Conservation (phyloP, 2,113 vertebrate species). For the Otocyon megalotis region DNA sequence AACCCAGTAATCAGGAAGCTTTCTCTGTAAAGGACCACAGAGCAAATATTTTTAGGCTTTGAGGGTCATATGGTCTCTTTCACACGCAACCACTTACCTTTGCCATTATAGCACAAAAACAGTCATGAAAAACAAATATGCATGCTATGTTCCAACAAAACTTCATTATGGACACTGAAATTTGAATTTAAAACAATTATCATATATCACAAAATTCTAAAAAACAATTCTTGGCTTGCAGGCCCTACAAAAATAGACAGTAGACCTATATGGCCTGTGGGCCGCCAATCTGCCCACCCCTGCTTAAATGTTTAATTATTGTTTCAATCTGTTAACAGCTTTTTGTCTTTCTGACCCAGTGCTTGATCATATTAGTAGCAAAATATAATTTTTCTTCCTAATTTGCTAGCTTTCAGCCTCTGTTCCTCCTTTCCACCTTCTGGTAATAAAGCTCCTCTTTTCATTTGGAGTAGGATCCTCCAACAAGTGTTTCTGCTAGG, state of each 20-base stretch:
- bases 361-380: not conserved
- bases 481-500: not conserved
- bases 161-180: not conserved
- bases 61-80: not conserved
- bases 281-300: not conserved
- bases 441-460: not conserved
- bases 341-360: conserved; percentile 13
- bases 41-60: conserved; percentile 32
- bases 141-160: conserved; percentile 24
- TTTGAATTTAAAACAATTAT: conserved; percentile 14
- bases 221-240: conserved; percentile 25
- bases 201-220: not conserved
- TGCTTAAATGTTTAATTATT: not conserved
- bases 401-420: not conserved
- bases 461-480: not conserved
- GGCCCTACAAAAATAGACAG: not conserved
- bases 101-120: not conserved
- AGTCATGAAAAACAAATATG: not conserved
- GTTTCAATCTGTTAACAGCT: not conserved
- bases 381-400: not conserved
- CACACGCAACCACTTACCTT: not conserved
- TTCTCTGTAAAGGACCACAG: conserved; percentile 12
- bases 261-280: not conserved
- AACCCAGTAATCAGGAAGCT: not conserved
- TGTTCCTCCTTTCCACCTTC: not conserved